Evolutionary conservation across 2,113 vertebrate species (phyloP), one percentile per base, ranked within the genome.

Genomic region (Vulpes lagopus): DNA sequence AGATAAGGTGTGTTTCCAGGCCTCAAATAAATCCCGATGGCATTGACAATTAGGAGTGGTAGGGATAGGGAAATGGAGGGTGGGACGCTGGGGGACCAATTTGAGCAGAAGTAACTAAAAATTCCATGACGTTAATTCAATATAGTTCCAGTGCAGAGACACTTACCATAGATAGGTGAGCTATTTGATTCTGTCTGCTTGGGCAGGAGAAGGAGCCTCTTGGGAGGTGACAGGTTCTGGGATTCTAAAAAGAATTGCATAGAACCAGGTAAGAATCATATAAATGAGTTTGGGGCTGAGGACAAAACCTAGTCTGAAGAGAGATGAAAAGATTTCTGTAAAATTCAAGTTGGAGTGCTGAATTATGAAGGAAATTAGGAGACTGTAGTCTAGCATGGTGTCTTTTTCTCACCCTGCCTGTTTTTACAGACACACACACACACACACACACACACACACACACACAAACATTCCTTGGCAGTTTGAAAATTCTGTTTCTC

Each of bases 401-500:
- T 64, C 11, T 93, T 67, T 60, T 17, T 59, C 53, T 15, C 11
- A 60, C 16, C 25, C 23, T 23, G 19, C 49, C 55, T 35, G 55
- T 16, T 76, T 88, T 89, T 51, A 38, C 10, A 82, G 32, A 78
- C 5, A 78, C 27, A 69, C 35, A 49, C 19, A 11, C 5, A 14
- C 4, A 53, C 16, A 53, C 15, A 38, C 76, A 81, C 49, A 17
- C 79, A 11, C 43, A 4, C 67, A 38, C 22, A n/a, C 49, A 59
- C 30, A 25, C 32, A 32, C 32, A 57, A 2, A 60, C 23, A 67
- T 10, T 93, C 32, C 23, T 59, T 3, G 27, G 8, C 32, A 62
- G 11, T 88, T 55, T 81, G 43, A 94, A 82, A 93, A 85, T 91
- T 84, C 11, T 30, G 32, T 93, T 84, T 91, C 27, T 60, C 59